Percentiles rank a stretch among this genome's conserved stretches.
These are phyloP conservation scores for Drepanosiphum platanoidis DNA, from an alignment of 2,888 invertebrate genomes.

Conservation along the genomic window DNA sequence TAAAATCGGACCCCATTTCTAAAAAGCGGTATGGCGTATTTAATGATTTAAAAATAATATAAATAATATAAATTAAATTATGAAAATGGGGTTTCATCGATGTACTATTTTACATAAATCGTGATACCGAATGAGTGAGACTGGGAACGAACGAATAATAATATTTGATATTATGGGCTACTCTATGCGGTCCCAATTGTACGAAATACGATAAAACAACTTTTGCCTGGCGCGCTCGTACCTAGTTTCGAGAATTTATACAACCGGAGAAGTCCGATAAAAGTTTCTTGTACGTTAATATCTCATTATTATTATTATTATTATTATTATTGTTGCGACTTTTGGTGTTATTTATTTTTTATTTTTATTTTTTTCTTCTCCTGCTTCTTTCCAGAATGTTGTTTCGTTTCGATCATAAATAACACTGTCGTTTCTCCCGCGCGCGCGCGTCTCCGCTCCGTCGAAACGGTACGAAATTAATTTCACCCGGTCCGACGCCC, in stretches of 20 bases:
- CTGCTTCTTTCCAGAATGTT: conserved; percentile 7
- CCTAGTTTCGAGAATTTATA: conserved; percentile 5
- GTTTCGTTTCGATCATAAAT: conserved; percentile 45
- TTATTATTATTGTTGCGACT: conserved; percentile 11
- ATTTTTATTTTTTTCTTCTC: neutral
- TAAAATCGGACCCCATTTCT: no score
- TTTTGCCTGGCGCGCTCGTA: neutral
- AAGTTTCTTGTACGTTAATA: conserved; percentile 42
- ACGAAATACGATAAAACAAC: conserved; percentile 11
- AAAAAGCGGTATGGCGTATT: no score
- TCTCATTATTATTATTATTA: conserved; percentile 44
- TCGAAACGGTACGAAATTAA: conserved; percentile 41
- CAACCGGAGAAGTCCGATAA: conserved; percentile 1
- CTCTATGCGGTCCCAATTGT: conserved; percentile 20
- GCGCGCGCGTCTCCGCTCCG: neutral
- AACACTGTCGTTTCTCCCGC: conserved; percentile 21
- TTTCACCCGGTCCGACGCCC: neutral
- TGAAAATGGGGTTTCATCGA: no score
- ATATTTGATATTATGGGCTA: neutral
- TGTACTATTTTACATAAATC: no score
- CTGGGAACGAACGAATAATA: no score
- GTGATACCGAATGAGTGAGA: no score
- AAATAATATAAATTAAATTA: no score
- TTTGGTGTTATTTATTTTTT: conserved; percentile 41
- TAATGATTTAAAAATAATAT: no score